These are phyloP conservation scores for Anomalospiza imberbis DNA, from an alignment of 2,797 vertebrate genomes.

Conservation along the genomic window DNA sequence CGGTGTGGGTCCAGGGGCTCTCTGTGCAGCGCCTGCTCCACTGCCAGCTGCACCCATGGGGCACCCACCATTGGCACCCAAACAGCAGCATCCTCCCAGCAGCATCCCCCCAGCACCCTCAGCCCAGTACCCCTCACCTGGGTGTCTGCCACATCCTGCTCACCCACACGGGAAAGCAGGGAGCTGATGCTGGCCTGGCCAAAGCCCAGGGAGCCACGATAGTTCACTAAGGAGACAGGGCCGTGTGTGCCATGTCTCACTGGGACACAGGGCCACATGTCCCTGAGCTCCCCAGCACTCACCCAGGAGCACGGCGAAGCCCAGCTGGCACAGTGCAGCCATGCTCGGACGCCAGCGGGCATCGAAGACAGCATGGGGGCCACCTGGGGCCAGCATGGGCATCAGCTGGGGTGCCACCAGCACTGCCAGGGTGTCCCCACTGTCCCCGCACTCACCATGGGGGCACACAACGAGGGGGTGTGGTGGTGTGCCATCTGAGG, in stretches of 20 bases:
- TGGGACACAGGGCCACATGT: rapidly evolving
- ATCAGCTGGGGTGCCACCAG: background rate
- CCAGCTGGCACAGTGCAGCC: slow-evolving; percentile 76
- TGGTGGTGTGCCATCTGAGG: background rate
- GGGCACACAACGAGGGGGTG: slow-evolving; percentile 80
- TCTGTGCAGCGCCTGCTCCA: background rate
- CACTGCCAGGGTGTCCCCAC: background rate
- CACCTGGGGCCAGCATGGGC: slow-evolving; percentile 63
- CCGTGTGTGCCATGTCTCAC: rapidly evolving
- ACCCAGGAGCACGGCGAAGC: slow-evolving; percentile 85
- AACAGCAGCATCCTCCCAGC: background rate
- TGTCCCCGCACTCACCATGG: slow-evolving; percentile 72
- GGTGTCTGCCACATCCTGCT: slow-evolving; percentile 84
- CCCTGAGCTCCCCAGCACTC: background rate
- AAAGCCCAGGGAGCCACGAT: slow-evolving; percentile 84
- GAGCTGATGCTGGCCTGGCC: slow-evolving; percentile 84
- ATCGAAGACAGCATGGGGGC: slow-evolving; percentile 81
- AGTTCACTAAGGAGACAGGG: slow-evolving; percentile 72
- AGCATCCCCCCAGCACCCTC: background rate
- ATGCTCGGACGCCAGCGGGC: slow-evolving; percentile 81
- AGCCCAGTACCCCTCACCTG: slow-evolving; percentile 69
- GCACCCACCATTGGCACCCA: background rate
- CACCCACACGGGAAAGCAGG: slow-evolving; percentile 78
- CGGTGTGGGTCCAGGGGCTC: background rate
- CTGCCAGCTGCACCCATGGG: background rate